Evolutionary conservation across 2,888 invertebrate species (phyloP), one percentile per base, ranked within the genome.

Genomic region (Standfussiana lucernea): DNA sequence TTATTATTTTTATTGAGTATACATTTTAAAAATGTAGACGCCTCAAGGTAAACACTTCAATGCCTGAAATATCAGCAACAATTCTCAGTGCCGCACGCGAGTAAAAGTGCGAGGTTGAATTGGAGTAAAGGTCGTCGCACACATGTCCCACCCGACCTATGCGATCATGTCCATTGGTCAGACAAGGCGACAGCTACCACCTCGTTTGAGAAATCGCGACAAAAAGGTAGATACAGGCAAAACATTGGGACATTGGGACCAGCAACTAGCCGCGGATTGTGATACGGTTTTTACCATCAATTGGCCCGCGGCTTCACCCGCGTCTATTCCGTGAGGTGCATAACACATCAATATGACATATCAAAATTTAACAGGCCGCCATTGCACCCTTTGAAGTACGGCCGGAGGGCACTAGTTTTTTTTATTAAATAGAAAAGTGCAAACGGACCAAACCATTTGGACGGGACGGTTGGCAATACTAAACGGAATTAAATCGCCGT

Each of bases 101-200:
- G 82, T 77, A 71, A 83, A 83, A 71, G 83, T 76, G 72, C 70
- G 62, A 83, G 86, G 72, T 35, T 72, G 47, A 59, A 71, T 75
- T 59, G 15, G n/a, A 28, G 68, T 68, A 61, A 73, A 77, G 81
- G 77, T 73, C 35, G 35, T 2, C 4, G 47, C n/a, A 59, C 32
- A 56, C n/a, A 45, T 45, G 47, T 37, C 32, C n/a, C 3, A 2
- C 2, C 4, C 32, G 32, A n/a, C 4, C 37, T 21, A 21, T 32
- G 45, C 32, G 35, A 53, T 13, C 11, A 1, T n/a, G 24, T 40
- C 28, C 8, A 15, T 32, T 47, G 6, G 10, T 13, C n/a, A 45
- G 2, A 35, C 13, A 72, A 24, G 11, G 6, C 37, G 32, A 24
- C 8, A 21, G 5, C 18, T 73, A 32, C 8, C 24, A 21, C 35